phyloP scores from a whole-genome alignment of 1,140 invertebrate genomes.

The Listronotus oregonensis region DNA sequence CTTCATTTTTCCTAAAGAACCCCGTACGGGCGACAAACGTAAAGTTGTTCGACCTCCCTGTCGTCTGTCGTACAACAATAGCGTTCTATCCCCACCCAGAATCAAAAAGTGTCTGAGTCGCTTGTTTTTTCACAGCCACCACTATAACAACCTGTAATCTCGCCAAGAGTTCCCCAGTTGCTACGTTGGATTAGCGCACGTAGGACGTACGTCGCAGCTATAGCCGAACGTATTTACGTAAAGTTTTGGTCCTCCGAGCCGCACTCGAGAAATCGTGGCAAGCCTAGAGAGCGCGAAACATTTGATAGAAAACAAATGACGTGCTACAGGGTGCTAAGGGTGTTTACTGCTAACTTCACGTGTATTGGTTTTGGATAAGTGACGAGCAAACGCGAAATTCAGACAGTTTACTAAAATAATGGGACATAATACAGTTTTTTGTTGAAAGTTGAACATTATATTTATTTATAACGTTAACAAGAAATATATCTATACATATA shows the following conservation, averaged over 20 bases:
- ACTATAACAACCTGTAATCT: conserved; percentile 47
- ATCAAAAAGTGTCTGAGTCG: conserved; percentile 18
- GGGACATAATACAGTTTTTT: neutral
- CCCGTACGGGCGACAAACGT: neutral
- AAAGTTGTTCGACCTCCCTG: neutral
- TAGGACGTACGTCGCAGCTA: conserved; percentile 22
- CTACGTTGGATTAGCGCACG: conserved; percentile 18
- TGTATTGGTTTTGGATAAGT: conserved; percentile 5
- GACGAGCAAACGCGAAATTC: too few relatives aligned
- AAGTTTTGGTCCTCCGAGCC: conserved; percentile 15
- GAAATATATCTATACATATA: neutral
- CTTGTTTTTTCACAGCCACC: conserved; percentile 38
- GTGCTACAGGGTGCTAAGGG: conserved; percentile 7
- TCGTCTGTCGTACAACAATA: conserved; percentile 8
- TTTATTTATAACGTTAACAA: neutral
- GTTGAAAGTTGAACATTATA: neutral
- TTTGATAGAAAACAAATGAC: conserved; percentile 10
- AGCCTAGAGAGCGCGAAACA: conserved; percentile 3
- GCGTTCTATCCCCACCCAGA: neutral
- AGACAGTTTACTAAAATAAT: neutral
- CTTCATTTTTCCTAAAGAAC: neutral
- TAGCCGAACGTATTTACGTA: neutral
- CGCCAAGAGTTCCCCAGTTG: conserved; percentile 33
- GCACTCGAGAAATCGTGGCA: conserved; percentile 16
- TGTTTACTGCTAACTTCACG: neutral